Percentiles rank a stretch among this genome's conserved stretches.
phyloP scores from a whole-genome alignment of 2,888 invertebrate species.

The Eristalis intricaria region DNA sequence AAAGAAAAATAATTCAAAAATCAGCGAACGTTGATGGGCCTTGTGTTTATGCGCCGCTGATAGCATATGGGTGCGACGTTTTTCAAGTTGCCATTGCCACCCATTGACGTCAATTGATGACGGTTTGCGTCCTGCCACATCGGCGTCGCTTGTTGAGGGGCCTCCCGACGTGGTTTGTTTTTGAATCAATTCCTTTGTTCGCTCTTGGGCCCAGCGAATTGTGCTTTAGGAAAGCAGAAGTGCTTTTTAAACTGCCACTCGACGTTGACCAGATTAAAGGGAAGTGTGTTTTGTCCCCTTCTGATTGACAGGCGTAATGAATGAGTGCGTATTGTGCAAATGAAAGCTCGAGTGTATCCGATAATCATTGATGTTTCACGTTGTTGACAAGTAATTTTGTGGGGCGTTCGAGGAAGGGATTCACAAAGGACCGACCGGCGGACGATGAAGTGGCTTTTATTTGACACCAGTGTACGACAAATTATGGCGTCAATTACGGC shows the following conservation, averaged over 20 bases:
- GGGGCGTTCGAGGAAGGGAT: neutral
- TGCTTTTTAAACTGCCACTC: neutral
- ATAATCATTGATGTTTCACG: neutral
- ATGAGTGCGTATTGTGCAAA: neutral
- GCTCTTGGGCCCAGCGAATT: neutral
- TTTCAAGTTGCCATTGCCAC: constrained; percentile 12
- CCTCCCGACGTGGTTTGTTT: neutral
- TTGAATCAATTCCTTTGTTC: neutral
- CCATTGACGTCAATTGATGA: constrained; percentile 50
- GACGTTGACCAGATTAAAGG: neutral
- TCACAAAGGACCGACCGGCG: neutral
- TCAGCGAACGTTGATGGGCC: constrained; percentile 23
- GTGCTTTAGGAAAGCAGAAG: neutral
- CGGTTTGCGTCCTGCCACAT: neutral
- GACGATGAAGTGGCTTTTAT: neutral
- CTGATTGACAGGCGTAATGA: neutral
- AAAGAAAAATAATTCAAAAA: constrained; percentile 26
- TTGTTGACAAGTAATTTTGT: neutral
- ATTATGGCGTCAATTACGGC: neutral
- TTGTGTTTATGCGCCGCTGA: constrained; percentile 15
- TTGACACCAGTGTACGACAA: neutral
- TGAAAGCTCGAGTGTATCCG: neutral
- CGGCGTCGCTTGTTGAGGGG: neutral
- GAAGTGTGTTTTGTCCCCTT: neutral
- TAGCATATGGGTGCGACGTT: constrained; percentile 34